phyloP scores from a whole-genome alignment of 92 coral and sea anemone species.

The Zoanthus sansibaricus region DNA sequence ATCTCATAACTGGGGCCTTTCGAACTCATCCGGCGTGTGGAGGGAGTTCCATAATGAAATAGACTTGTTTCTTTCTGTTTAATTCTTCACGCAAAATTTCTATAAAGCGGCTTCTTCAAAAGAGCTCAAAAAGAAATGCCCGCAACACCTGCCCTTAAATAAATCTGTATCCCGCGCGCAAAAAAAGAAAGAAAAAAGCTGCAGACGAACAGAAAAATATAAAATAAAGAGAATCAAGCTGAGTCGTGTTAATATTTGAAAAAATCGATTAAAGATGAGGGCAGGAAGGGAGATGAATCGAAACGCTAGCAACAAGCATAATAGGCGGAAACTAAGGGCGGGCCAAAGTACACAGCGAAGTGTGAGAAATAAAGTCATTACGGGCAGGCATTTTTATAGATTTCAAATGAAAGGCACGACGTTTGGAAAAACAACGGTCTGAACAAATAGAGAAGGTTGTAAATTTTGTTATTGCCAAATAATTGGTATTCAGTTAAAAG shows the following conservation, averaged over 20 bases:
- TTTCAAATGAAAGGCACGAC: slow-evolving; percentile 42
- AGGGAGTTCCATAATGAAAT: slow-evolving; percentile 39
- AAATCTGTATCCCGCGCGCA: not conserved
- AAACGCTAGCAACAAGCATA: slow-evolving; percentile 30
- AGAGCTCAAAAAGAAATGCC: slow-evolving; percentile 1
- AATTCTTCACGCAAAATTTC: slow-evolving; percentile 41
- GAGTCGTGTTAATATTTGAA: slow-evolving; percentile 44
- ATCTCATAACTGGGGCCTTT: slow-evolving; percentile 14
- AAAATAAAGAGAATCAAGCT: slow-evolving; percentile 29
- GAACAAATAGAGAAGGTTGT: slow-evolving; percentile 44
- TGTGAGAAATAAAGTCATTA: slow-evolving; percentile 40
- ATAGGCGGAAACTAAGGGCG: slow-evolving; percentile 52
- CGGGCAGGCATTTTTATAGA: slow-evolving; percentile 30
- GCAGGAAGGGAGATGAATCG: slow-evolving; percentile 47
- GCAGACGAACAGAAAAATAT: not conserved
- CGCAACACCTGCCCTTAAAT: slow-evolving; percentile 31
- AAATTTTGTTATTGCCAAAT: slow-evolving; percentile 44
- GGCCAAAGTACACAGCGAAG: slow-evolving; percentile 25
- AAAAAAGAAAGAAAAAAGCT: slow-evolving; percentile 9
- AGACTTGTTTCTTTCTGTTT: slow-evolving; percentile 10
- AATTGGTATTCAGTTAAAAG: slow-evolving; percentile 24
- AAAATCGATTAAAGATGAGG: slow-evolving; percentile 44
- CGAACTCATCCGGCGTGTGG: slow-evolving; percentile 43
- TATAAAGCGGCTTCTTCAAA: slow-evolving; percentile 40
- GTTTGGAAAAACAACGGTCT: slow-evolving; percentile 38